Evolutionary conservation across 2,797 vertebrate genomes (phyloP).

Genomic region (Remorina albescens): DNA sequence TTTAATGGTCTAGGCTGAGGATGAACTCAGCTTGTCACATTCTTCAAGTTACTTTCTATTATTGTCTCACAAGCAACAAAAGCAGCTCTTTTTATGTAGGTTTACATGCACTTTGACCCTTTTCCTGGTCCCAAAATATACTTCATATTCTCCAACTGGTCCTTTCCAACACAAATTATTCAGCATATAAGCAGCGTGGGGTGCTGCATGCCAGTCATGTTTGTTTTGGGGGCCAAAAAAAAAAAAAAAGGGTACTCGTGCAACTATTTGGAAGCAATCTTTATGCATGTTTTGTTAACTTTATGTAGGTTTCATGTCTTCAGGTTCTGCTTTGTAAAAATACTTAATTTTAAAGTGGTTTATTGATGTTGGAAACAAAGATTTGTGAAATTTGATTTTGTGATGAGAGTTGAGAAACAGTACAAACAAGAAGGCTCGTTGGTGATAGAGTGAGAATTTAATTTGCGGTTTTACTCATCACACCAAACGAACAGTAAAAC

Average conservation of each 20-base stretch:
- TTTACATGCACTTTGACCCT: background rate
- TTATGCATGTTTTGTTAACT: background rate
- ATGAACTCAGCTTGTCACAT: background rate
- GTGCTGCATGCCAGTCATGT: background rate
- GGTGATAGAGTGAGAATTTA: too few species aligned
- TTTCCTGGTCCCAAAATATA: background rate
- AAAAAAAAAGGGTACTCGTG: background rate
- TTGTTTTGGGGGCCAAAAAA: background rate
- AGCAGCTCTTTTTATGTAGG: background rate
- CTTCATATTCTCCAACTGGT: background rate
- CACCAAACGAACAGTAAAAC: too few species aligned
- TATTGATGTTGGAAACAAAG: background rate
- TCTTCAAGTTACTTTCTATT: background rate
- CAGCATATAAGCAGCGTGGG: background rate
- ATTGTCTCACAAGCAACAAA: background rate
- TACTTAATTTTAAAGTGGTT: background rate
- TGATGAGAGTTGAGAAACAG: too few species aligned
- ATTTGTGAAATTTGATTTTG: background rate
- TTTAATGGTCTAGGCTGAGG: slow-evolving; percentile 2
- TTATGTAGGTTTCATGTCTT: too few species aligned
- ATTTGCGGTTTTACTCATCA: too few species aligned
- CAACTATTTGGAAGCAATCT: background rate
- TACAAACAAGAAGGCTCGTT: too few species aligned
- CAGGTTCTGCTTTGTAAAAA: background rate
- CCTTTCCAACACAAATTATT: background rate